Percentiles rank a stretch among this genome's conserved stretches.
phyloP scores from a whole-genome alignment of 2,888 invertebrate genomes.

The Polyommatus icarus region DNA sequence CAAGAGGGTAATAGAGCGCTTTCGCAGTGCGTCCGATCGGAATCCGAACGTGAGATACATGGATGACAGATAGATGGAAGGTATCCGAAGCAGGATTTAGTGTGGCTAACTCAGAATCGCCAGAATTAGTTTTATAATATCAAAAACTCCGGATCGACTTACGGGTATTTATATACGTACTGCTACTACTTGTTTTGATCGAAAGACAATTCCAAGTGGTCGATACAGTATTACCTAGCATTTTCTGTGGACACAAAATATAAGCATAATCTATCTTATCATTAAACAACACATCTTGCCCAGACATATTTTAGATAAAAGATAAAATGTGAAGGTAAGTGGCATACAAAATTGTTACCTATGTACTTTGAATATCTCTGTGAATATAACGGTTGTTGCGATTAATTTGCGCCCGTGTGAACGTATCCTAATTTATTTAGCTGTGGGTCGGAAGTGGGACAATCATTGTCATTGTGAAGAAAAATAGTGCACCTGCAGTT shows the following conservation, averaged over 20 bases:
- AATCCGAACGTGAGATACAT: too few species aligned
- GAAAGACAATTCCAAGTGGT: too few species aligned
- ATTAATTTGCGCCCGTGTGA: neutral
- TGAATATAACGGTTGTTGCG: neutral
- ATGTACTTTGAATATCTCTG: neutral
- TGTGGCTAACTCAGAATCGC: too few species aligned
- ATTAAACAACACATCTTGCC: conserved; percentile 1
- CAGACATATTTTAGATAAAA: conserved; percentile 19
- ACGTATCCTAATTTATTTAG: conserved; percentile 13
- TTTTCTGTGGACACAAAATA: neutral
- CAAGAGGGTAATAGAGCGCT: too few species aligned
- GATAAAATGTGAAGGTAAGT: neutral
- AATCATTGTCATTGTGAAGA: neutral
- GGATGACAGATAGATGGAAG: too few species aligned
- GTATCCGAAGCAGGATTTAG: too few species aligned
- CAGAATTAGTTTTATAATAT: too few species aligned
- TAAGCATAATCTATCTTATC: neutral
- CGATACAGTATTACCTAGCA: neutral
- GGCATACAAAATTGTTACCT: neutral
- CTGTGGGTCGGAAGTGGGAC: neutral
- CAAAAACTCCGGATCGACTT: too few species aligned
- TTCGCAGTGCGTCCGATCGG: too few species aligned
- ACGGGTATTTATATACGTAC: too few species aligned
- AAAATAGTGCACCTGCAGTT: conserved; percentile 8
- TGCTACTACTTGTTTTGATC: too few species aligned